A percentile compares a stretch with the other conserved stretches of the same genome.
Evolutionary conservation across 2,797 vertebrate species (phyloP).

Genomic region (Sus cebifrons): DNA sequence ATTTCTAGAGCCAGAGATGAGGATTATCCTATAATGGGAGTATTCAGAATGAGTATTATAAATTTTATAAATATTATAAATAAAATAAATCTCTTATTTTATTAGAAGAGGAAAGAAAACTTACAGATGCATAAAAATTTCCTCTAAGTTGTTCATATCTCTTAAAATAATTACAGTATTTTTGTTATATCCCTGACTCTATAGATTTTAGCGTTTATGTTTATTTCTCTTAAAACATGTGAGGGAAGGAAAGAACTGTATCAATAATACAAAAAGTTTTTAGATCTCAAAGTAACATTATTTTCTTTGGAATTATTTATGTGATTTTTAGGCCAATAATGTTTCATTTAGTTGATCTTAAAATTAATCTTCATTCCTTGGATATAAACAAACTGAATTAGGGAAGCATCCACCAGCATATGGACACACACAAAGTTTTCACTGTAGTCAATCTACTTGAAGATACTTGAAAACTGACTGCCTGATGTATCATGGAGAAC

Average conservation of each 20-base stretch:
- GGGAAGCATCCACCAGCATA: not conserved
- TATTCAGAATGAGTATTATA: not conserved
- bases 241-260: not conserved
- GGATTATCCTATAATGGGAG: not conserved
- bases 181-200: not conserved
- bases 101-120: constrained; percentile 23
- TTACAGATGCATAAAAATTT: not conserved
- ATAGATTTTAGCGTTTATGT: not conserved
- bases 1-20: constrained; percentile 7
- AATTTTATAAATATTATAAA: not conserved
- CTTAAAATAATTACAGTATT: constrained; percentile 66
- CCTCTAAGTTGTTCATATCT: not conserved
- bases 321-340: constrained; percentile 2
- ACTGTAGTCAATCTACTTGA: not conserved
- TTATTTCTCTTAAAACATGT: not conserved
- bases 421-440: not conserved
- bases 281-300: not conserved
- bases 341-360: constrained; percentile 36
- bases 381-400: not conserved
- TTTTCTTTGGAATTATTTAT: constrained; percentile 9
- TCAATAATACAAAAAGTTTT: not conserved
- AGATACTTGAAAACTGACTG: constrained; percentile 33
- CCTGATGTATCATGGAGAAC: not conserved
- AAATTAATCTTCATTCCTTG: constrained; percentile 51
- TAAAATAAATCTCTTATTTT: not conserved